phyloP scores from a whole-genome alignment of 2,888 invertebrate genomes.

The Trileptium ribeirensis region DNA sequence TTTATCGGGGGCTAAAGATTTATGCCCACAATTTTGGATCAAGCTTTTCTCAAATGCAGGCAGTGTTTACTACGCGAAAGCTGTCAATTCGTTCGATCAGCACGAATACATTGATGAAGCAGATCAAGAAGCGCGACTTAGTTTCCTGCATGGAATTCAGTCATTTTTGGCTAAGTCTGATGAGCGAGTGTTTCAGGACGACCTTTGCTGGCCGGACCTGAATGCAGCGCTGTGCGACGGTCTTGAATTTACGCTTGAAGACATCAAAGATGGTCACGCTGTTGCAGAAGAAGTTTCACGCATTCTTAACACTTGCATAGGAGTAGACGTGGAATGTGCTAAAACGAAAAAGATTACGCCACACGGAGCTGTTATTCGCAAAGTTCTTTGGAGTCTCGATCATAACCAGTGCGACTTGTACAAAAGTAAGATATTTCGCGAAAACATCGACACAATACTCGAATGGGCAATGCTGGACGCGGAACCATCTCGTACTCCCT shows the following conservation, averaged over 20 bases:
- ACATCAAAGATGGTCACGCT: conserved; percentile 1
- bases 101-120: conserved; percentile 6
- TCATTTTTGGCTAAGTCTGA: background rate
- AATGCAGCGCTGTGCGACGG: background rate
- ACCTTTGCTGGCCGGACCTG: background rate
- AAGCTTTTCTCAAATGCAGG: background rate
- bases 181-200: conserved; percentile 12
- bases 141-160: conserved; percentile 1
- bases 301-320: conserved; percentile 1
- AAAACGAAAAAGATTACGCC: background rate
- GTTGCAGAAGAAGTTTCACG: background rate
- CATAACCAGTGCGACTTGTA: background rate
- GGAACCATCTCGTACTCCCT: background rate
- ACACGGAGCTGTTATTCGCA: background rate
- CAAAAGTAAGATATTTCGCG: background rate
- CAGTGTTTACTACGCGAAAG: background rate
- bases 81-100: conserved; percentile 5
- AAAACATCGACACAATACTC: background rate
- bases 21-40: background rate
- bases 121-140: background rate
- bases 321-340: background rate
- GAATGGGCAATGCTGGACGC: background rate
- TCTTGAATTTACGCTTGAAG: conserved; percentile 11
- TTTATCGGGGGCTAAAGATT: background rate
- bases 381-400: background rate